These are phyloP conservation scores for Falco punctatus DNA, from an alignment of 2,113 vertebrate genomes.

Conservation along the genomic window DNA sequence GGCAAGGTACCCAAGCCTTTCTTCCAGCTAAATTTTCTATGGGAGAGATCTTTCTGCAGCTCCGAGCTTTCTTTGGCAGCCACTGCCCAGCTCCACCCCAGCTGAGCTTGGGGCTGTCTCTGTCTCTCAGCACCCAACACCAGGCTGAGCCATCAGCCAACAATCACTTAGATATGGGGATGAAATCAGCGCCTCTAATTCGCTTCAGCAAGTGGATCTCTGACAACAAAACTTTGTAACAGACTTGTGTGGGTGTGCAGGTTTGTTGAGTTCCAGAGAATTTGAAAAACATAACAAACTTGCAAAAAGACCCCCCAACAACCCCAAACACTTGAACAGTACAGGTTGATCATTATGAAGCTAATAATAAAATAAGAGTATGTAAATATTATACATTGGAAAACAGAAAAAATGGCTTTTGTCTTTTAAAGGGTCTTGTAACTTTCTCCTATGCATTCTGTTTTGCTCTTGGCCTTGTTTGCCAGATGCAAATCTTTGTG, in stretches of 20 bases:
- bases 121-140: neutral
- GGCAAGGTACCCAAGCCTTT: neutral
- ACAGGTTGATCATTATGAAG: neutral
- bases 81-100: neutral
- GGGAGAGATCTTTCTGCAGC: neutral
- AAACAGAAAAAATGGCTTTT: neutral
- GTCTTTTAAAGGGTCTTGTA: neutral
- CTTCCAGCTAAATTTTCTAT: neutral
- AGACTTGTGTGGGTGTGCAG: neutral
- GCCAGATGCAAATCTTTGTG: neutral
- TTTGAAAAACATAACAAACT: neutral
- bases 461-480: neutral
- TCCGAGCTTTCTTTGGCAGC: neutral
- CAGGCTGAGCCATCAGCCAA: neutral
- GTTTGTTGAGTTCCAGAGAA: neutral
- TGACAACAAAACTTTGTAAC: neutral
- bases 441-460: neutral
- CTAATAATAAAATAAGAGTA: neutral
- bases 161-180: neutral
- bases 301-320: neutral
- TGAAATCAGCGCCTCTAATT: neutral
- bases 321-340: neutral
- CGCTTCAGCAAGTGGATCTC: neutral
- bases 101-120: neutral
- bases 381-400: neutral